Base-by-base conservation (phyloP, 2,113 vertebrate species). In the Catharus minimus region DNA sequence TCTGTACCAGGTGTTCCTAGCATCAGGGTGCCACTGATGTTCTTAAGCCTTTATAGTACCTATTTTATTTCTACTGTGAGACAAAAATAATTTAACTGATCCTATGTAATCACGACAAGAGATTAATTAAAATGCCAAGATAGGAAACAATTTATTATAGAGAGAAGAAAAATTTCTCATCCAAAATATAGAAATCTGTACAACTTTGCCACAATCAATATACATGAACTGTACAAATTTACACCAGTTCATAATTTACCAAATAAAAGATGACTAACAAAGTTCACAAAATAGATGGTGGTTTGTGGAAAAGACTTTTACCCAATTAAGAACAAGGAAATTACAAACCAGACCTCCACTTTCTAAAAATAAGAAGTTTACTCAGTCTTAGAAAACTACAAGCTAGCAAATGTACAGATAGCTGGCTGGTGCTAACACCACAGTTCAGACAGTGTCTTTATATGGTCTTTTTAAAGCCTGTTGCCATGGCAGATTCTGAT, bases 201-300 rank as follows among this genome's bases (percentile, higher is more conserved):
- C 99, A 99, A 99, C 99, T 99, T 99, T 99, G 98, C 98, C 98
- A 99, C 99, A 99, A 99, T 99, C 98, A 99, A 99, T 99, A 99
- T 99, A 99, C 99, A 99, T 99, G 99, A 99, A 99, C 99, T 99
- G 99, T 99, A 99, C 99, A 99, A 99, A 99, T 99, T 99, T 99
- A 99, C 99, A 99, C 98, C 99, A 99, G 99, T 99, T 99, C 99
- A 99, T 98, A 98, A 99, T 98, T 99, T 99, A 99, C 98, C 98
- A 98, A 98, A 98, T 98, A 98, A 99, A 98, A 98, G 98, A 97
- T 98, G 98, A 98, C 98, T 98, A 98, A 99, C 98, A 99, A 98
- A 98, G 97, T 99, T 99, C 98, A 99, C 98, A 98, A 99, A 99
- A 98, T 98, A 98, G 97, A 98, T 98, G 98, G 97, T 97, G 97